These are phyloP conservation scores for Ciconia boyciana DNA, from an alignment of 2,113 vertebrate genomes.

Conservation along the genomic window DNA sequence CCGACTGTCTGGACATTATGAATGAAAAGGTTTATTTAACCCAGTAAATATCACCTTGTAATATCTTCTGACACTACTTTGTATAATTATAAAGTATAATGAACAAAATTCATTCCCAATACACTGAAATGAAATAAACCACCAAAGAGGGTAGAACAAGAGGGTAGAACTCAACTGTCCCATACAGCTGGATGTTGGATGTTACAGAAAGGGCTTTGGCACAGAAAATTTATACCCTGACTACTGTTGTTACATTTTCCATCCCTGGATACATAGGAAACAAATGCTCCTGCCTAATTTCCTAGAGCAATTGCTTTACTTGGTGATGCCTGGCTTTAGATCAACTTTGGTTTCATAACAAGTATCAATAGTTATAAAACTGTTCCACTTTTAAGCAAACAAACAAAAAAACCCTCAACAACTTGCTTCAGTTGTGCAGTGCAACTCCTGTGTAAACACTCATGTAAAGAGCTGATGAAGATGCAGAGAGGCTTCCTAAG, in stretches of 20 bases:
- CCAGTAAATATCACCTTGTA: neutral
- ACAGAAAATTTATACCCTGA: neutral
- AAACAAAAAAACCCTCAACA: neutral
- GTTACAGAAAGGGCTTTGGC: neutral
- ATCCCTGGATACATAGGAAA: neutral
- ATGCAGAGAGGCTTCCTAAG: neutral
- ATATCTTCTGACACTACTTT: neutral
- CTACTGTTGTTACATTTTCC: neutral
- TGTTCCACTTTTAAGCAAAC: neutral
- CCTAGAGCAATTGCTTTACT: neutral
- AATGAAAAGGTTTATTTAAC: neutral
- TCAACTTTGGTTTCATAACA: neutral
- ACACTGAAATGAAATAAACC: neutral
- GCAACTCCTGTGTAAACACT: neutral
- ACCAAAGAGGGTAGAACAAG: neutral
- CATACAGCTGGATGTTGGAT: neutral
- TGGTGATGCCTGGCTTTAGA: slow-evolving; percentile 22
- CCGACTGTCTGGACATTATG: neutral
- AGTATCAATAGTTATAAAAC: slow-evolving; percentile 7
- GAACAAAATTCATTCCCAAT: neutral
- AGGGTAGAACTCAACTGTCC: neutral
- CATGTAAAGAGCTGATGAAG: neutral
- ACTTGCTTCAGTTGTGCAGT: neutral
- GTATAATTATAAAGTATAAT: neutral
- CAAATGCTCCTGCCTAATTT: neutral